A percentile compares a stretch with the other conserved stretches of the same genome.
Conservation (phyloP, 2,113 vertebrate genomes). For the Madoqua kirkii region DNA sequence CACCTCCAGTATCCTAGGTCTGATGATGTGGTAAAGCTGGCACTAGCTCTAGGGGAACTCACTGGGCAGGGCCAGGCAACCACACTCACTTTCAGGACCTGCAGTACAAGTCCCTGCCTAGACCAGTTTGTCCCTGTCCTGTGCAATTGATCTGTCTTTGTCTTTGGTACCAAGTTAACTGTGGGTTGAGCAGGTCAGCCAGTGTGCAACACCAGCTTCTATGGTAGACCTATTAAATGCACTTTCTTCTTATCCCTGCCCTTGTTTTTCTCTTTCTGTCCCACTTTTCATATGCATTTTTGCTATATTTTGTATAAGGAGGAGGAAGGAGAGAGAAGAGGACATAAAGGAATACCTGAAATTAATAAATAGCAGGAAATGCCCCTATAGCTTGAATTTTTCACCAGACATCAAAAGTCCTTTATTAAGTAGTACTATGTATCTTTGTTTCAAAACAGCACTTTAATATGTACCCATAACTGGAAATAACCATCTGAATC, state of each 20-base stretch:
- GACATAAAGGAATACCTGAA: neutral
- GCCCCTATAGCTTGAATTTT: neutral
- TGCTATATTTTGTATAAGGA: constrained; percentile 2
- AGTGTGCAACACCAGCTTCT: neutral
- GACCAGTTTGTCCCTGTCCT: neutral
- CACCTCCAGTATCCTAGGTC: neutral
- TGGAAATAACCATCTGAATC: constrained; percentile 10
- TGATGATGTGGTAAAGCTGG: neutral
- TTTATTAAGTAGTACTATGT: constrained; percentile 6
- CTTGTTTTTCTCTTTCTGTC: neutral
- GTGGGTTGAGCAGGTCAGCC: neutral
- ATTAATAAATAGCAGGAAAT: constrained; percentile 21
- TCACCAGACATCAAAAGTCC: neutral
- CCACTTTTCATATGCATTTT: neutral
- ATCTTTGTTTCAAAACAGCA: constrained; percentile 2
- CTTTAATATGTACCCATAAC: neutral
- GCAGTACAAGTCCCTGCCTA: neutral
- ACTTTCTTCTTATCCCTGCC: neutral
- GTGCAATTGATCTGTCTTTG: neutral
- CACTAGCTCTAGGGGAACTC: neutral
- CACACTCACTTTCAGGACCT: neutral
- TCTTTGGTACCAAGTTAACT: constrained; percentile 1
- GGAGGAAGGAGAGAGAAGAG: neutral
- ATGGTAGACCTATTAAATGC: neutral
- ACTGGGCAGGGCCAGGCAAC: neutral